Evolutionary conservation across 2,888 invertebrate genomes (phyloP).

Genomic region (Lucinisca nassula): DNA sequence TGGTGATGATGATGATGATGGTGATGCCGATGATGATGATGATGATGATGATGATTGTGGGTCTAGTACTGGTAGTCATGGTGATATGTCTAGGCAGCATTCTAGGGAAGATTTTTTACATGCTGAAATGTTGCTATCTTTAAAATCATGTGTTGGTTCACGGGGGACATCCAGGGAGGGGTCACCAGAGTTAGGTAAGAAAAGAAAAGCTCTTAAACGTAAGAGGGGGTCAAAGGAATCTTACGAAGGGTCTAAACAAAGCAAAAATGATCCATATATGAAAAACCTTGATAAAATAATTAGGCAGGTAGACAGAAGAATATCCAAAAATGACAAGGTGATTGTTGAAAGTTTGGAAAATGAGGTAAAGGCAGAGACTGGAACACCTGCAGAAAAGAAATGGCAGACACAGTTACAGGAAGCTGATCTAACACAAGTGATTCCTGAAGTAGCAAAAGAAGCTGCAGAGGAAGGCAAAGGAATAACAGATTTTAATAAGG

Average conservation of each 20-base stretch:
- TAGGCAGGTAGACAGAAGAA: neutral
- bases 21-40: conserved; percentile 23
- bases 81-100: conserved; percentile 47
- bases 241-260: neutral
- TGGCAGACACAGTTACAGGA: neutral
- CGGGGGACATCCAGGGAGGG: neutral
- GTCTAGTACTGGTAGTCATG: conserved; percentile 7
- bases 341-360: neutral
- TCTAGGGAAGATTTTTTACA: conserved; percentile 67
- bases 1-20: conserved; percentile 22
- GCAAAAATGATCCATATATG: neutral
- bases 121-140: conserved; percentile 66
- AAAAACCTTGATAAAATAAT: conserved; percentile 16
- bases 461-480: neutral
- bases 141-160: conserved; percentile 35
- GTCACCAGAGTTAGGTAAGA: conserved; percentile 12
- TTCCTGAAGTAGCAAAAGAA: neutral
- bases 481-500: neutral
- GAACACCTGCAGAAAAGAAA: neutral
- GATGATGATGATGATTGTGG: neutral
- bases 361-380: neutral
- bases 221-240: conserved; percentile 1
- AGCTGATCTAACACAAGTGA: neutral
- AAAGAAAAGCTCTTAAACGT: conserved; percentile 9
- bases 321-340: neutral